Percentiles rank a stretch among this genome's conserved stretches.
phyloP scores from a whole-genome alignment of 1,140 invertebrate species.

The Centruroides vittatus region DNA sequence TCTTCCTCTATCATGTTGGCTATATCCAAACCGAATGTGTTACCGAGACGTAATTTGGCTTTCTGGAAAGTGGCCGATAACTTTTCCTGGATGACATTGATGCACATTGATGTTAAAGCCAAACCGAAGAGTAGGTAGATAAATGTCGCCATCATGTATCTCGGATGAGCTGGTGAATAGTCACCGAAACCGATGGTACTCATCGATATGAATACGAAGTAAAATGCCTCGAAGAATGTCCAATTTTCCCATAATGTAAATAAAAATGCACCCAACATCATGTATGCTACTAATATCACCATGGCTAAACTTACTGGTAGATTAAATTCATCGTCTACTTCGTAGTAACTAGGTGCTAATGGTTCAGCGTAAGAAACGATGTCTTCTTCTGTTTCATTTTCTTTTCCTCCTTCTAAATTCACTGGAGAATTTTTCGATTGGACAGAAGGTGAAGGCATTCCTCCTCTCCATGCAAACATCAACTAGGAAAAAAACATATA shows the following conservation, averaged over 20 bases:
- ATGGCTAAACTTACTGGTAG: slow-evolving; percentile 74
- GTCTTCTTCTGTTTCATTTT: slow-evolving; percentile 3
- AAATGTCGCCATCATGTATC: slow-evolving; percentile 84
- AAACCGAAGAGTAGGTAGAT: slow-evolving; percentile 87
- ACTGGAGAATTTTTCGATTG: too few species aligned
- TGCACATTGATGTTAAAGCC: slow-evolving; percentile 89
- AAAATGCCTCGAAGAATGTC: slow-evolving; percentile 76
- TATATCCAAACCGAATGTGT: slow-evolving; percentile 63
- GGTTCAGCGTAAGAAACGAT: slow-evolving; percentile 6
- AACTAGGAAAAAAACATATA: too few species aligned
- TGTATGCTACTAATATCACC: slow-evolving; percentile 62
- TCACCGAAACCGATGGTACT: slow-evolving; percentile 89
- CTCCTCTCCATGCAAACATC: too few species aligned
- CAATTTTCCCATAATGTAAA: slow-evolving; percentile 67
- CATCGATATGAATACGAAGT: slow-evolving; percentile 90
- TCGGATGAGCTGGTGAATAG: slow-evolving; percentile 68
- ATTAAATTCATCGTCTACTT: slow-evolving; percentile 82
- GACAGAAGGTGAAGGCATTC: too few species aligned
- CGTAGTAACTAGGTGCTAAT: slow-evolving; percentile 9
- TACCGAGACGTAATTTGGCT: slow-evolving; percentile 68
- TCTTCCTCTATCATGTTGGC: slow-evolving; percentile 39
- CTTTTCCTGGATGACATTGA: slow-evolving; percentile 82
- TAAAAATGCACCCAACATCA: slow-evolving; percentile 61
- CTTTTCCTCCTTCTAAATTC: background rate
- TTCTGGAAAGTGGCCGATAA: slow-evolving; percentile 66